Conservation (phyloP, 2,888 invertebrate genomes). For the Caenorhabditis japonica region DNA sequence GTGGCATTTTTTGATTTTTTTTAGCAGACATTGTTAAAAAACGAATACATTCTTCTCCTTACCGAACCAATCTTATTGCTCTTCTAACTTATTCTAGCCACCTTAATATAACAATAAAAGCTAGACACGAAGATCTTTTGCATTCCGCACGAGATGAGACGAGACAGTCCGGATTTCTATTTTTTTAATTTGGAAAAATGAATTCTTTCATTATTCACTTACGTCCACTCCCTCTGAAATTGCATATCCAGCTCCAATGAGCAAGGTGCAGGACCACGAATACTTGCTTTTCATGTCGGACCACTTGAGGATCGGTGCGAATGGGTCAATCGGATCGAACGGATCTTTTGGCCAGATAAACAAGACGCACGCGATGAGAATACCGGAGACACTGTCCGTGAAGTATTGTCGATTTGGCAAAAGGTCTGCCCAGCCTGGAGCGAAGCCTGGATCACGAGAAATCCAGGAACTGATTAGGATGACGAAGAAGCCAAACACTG, state of each 20-base stretch:
- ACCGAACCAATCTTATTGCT: no score
- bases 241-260: conserved; percentile 64
- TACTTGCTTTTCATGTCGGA: conserved; percentile 56
- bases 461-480: conserved; percentile 56
- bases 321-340: conserved; percentile 26
- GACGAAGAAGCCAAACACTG: conserved; percentile 40
- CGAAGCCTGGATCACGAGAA: conserved; percentile 55
- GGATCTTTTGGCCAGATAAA: conserved; percentile 59
- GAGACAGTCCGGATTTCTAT: conserved; percentile 55
- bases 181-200: no score
- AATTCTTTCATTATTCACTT: no score
- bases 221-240: conserved; percentile 60
- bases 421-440: conserved; percentile 51
- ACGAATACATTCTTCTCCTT: no score
- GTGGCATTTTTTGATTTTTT: no score
- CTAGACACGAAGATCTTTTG: conserved; percentile 28
- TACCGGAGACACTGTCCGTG: conserved; percentile 52
- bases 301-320: conserved; percentile 60
- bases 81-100: no score
- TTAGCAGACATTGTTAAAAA: no score
- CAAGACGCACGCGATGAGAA: conserved; percentile 48
- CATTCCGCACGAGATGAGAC: conserved; percentile 53
- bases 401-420: conserved; percentile 30
- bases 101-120: no score
- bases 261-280: conserved; percentile 59